Evolutionary conservation across 2,888 invertebrate genomes (phyloP).

Genomic region (Pyrrhia umbra): DNA sequence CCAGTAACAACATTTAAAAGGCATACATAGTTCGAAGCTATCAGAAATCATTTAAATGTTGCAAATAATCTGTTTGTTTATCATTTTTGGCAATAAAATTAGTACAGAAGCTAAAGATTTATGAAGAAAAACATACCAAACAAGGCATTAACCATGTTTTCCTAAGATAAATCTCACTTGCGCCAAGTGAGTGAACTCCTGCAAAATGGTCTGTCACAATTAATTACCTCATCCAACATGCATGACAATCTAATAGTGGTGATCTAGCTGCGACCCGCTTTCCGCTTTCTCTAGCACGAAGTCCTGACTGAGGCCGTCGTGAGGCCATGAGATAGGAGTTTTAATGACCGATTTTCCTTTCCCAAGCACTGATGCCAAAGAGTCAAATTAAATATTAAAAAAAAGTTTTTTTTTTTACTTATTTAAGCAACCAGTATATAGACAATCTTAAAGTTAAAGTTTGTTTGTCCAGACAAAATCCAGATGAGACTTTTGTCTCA

Average conservation of each 20-base stretch:
- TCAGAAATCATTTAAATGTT: too few species aligned
- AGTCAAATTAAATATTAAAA: too few species aligned
- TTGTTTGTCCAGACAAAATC: too few species aligned
- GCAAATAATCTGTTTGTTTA: too few species aligned
- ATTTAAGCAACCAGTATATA: too few species aligned
- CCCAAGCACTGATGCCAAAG: background rate
- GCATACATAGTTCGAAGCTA: too few species aligned
- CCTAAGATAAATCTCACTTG: constrained; percentile 25
- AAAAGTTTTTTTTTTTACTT: too few species aligned
- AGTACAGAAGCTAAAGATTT: background rate
- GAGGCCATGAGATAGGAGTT: constrained; percentile 69
- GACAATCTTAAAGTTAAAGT: too few species aligned
- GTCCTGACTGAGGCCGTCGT: constrained; percentile 73
- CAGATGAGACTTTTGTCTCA: too few species aligned
- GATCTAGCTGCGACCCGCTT: constrained; percentile 87
- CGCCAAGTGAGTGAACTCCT: constrained; percentile 57
- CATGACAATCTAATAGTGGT: constrained; percentile 88
- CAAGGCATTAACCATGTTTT: constrained; percentile 21
- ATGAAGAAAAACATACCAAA: constrained; percentile 6
- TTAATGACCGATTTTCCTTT: background rate
- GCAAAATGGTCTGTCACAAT: constrained; percentile 84
- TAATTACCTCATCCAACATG: constrained; percentile 87
- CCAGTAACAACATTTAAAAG: too few species aligned
- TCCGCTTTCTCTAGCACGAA: constrained; percentile 89
- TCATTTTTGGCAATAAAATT: too few species aligned